Conservation (phyloP, 2,888 invertebrate genomes). For the Aleiodes alternator region DNA sequence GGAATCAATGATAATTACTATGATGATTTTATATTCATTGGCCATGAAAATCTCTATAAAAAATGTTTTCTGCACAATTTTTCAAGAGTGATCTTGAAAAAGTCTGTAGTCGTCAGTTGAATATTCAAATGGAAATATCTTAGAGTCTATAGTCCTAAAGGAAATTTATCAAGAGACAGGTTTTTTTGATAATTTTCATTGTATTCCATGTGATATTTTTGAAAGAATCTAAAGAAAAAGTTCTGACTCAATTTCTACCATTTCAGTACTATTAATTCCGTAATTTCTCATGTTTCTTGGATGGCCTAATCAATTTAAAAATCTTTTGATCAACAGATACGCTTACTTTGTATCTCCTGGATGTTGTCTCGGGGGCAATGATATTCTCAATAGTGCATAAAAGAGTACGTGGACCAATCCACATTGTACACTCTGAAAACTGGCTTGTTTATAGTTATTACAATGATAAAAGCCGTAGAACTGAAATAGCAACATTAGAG, state of each 20-base stretch:
- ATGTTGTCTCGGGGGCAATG: slow-evolving; percentile 92
- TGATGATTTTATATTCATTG: too few species aligned
- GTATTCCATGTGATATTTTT: too few species aligned
- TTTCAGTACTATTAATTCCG: neutral
- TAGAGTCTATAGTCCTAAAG: too few species aligned
- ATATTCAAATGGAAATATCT: too few species aligned
- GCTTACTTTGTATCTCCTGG: slow-evolving; percentile 90
- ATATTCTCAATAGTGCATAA: slow-evolving; percentile 91
- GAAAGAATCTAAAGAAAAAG: too few species aligned
- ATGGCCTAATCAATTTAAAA: slow-evolving; percentile 22
- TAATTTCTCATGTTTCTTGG: neutral
- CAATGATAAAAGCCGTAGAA: slow-evolving; percentile 94
- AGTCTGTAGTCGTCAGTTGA: too few species aligned
- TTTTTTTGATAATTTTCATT: too few species aligned
- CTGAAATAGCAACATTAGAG: slow-evolving; percentile 95
- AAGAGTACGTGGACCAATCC: slow-evolving; percentile 88
- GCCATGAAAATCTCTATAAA: too few species aligned
- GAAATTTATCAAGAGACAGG: too few species aligned
- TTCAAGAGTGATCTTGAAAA: too few species aligned
- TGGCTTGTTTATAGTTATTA: slow-evolving; percentile 96
- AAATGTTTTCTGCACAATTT: too few species aligned
- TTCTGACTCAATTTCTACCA: neutral
- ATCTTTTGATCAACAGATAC: slow-evolving; percentile 78
- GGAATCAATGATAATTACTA: too few species aligned
- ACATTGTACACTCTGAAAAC: slow-evolving; percentile 96